Conservation (phyloP, 2,888 invertebrate species). For the Drosophila melanocephala region DNA sequence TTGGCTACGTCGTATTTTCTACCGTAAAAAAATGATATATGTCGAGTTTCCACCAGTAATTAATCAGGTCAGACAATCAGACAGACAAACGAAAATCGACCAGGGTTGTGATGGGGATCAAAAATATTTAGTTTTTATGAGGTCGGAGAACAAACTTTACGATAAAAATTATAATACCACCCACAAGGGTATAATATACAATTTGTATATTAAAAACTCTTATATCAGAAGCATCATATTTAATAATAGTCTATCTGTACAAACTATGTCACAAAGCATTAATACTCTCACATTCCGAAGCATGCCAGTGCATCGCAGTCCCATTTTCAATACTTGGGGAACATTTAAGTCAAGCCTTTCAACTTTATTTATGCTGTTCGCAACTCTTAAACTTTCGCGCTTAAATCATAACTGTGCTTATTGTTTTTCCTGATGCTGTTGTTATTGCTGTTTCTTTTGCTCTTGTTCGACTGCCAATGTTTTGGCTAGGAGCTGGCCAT, state of each 20-base stretch:
- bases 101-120: not conserved
- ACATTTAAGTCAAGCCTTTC: conserved; percentile 21
- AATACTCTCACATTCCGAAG: too few species aligned
- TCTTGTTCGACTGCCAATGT: conserved; percentile 19
- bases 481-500: conserved; percentile 57
- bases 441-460: conserved; percentile 20
- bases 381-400: conserved; percentile 55
- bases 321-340: not conserved
- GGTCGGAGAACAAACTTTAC: not conserved
- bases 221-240: too few species aligned
- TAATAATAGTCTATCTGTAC: not conserved
- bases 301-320: not conserved
- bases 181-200: not conserved
- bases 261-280: not conserved
- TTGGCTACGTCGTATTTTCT: not conserved
- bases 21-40: not conserved
- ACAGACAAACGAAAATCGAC: not conserved
- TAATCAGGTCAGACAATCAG: not conserved
- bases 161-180: not conserved
- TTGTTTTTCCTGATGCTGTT: conserved; percentile 56
- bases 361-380: conserved; percentile 44
- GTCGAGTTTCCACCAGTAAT: not conserved
- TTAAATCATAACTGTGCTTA: conserved; percentile 70
- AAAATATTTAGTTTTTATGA: not conserved
- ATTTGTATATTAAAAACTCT: not conserved